Evolutionary conservation across 2,797 vertebrate genomes (phyloP).

Genomic region (Lagodon rhomboides): DNA sequence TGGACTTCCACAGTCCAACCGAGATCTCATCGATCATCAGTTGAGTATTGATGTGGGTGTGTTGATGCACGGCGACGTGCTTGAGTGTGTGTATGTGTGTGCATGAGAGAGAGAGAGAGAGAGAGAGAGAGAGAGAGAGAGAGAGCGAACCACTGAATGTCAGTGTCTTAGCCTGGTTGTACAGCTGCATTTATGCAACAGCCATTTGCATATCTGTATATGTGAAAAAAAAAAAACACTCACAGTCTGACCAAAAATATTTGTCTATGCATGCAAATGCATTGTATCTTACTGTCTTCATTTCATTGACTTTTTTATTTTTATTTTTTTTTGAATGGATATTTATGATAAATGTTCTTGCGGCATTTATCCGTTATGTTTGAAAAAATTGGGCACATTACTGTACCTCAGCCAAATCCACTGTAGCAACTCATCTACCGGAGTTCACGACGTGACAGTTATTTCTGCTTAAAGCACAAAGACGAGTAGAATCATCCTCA

Average conservation of each 20-base stretch:
- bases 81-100: conserved; percentile 20
- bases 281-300: conserved; percentile 48
- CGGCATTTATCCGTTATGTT: conserved; percentile 52
- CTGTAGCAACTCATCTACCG: conserved; percentile 70
- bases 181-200: conserved; percentile 71
- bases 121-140: background rate
- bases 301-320: conserved; percentile 20
- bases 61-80: conserved; percentile 45
- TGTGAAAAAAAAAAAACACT: conserved; percentile 33
- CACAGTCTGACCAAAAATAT: conserved; percentile 77
- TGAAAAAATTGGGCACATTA: conserved; percentile 50
- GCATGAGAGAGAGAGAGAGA: background rate
- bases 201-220: conserved; percentile 68
- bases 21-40: conserved; percentile 46
- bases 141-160: conserved; percentile 65
- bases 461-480: conserved; percentile 73
- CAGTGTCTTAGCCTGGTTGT: conserved; percentile 64
- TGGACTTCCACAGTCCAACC: conserved; percentile 34
- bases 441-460: conserved; percentile 33
- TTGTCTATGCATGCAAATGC: conserved; percentile 77
- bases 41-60: conserved; percentile 52
- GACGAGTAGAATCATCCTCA: conserved; percentile 49
- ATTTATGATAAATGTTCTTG: conserved; percentile 40
- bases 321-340: conserved; percentile 21
- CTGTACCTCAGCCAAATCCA: conserved; percentile 70